These are phyloP conservation scores for Parasteatoda lunata DNA, from an alignment of 2,888 invertebrate genomes.

Conservation along the genomic window DNA sequence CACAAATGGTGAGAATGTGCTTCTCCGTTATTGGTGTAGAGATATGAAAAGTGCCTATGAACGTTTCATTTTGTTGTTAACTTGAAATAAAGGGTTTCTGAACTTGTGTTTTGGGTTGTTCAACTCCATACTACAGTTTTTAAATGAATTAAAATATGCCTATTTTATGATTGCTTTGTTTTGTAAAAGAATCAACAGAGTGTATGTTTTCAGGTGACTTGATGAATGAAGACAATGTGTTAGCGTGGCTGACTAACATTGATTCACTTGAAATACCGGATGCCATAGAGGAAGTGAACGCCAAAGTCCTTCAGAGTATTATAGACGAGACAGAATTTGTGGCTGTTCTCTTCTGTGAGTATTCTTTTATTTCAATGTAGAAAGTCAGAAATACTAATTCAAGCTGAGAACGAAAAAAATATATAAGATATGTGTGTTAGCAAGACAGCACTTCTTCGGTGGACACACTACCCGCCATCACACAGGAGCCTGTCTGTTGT, in stretches of 20 bases:
- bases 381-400: not conserved
- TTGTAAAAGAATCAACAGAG: not conserved
- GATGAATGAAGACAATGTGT: constrained; percentile 94
- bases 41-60: too few relatives aligned
- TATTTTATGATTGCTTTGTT: too few relatives aligned
- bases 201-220: constrained; percentile 82
- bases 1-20: not conserved
- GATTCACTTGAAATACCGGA: constrained; percentile 96
- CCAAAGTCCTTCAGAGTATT: constrained; percentile 90
- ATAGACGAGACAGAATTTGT: constrained; percentile 93
- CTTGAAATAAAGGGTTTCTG: not conserved
- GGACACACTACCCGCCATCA: too few relatives aligned
- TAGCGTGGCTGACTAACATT: constrained; percentile 93
- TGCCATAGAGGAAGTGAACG: constrained; percentile 95
- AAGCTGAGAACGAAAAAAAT: too few relatives aligned
- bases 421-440: too few relatives aligned
- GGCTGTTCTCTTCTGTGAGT: constrained; percentile 95
- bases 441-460: too few relatives aligned
- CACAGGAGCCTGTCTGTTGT: too few relatives aligned
- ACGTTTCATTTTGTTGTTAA: not conserved
- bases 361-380: not conserved
- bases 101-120: not conserved
- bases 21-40: not conserved
- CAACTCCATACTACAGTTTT: too few relatives aligned
- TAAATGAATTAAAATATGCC: too few relatives aligned